Evolutionary conservation across 1,140 invertebrate species (phyloP), one percentile per base, ranked within the genome.

Genomic region (Elymnias hypermnestra): DNA sequence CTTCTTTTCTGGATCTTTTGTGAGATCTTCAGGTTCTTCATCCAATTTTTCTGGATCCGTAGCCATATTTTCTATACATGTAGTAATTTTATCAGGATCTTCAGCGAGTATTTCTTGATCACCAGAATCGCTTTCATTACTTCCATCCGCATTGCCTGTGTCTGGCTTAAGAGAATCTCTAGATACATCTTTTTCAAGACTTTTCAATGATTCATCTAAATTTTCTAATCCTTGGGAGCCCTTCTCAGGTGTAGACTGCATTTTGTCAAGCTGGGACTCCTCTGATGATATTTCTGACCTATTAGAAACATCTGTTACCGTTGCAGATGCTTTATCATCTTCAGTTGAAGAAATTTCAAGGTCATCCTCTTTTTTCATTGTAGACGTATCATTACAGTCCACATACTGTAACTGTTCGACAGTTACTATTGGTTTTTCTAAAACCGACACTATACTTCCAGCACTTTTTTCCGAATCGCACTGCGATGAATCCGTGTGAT

Each of bases 361-460:
- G n/a, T 12, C 2, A 1, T 0, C 12, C n/a, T 33, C 14, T 14
- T 33, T 33, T 6, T 15, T 7, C 1, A 12, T 0, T 33, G 29
- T 33, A 3, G 13, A 33, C 3, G 9, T 5, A 13, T 29, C 1
- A 3, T n/a, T n/a, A n/a, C n/a, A 8, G 15, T 3, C 14, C 1
- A 13, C 29, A 8, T 7, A 15, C 48, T 33, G 41, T 57, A 22
- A 58, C 42, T 9, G 63, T 57, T 33, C 63, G 67, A 9, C 49
- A 38, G 70, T 48, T 31, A 70, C 63, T 46, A 65, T 66, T 15
- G 65, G 66, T 37, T 82, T 81, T 43, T 79, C 76, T 49, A 73
- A 63, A 5, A 81, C 72, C 3, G 75, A 78, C 47, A 78, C 53
- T 9, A 47, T 67, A 43, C 75, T 82, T 15, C 70, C 67, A 14